Evolutionary conservation across 2,888 invertebrate genomes (phyloP), one percentile per base, ranked within the genome.

Genomic region (Odontocolon sp.): DNA sequence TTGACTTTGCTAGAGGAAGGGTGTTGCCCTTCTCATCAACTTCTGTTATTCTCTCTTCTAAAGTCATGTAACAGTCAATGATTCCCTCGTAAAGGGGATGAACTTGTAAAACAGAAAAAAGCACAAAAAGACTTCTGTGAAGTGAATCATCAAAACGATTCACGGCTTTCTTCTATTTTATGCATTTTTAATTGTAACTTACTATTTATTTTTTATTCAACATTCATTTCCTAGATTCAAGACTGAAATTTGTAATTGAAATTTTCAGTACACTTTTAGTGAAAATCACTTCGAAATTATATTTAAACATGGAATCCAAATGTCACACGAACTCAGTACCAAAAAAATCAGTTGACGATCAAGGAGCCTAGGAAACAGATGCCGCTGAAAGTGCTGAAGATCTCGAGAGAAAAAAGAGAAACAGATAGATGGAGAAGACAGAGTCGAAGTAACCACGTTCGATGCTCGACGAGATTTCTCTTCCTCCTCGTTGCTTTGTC

Each of bases 381-480:
- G 64, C 47, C 50, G 6, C 50, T 21, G 64, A 57, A 50, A 50
- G 45, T n/a, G n/a, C n/a, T n/a, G n/a, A n/a, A 57, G 18, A 47
- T 50, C 64, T 72, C 23, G 50, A 64, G 59, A 56, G 42, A 52
- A 69, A 71, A 68, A 40, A 23, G 70, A 70, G 8, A 36, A 56
- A 26, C 50, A 16, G 61, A 50, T 56, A 11, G 45, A 54, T 38
- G 1, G 21, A 16, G 5, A 14, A 52, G 61, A 50, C 31, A 72
- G 50, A 45, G 38, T 36, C 21, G 59, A 64, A 50, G 64, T 28
- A 64, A 45, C 21, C 45, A 54, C 56, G 70, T 70, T 78, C 45
- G 74, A 70, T 67, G 70, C 70, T 74, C 66, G 45, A 38, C 59
- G 71, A 63, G 73, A 59, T 72, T 50, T 71, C 56, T 76, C 33